Conservation (phyloP, 2,888 invertebrate genomes). For the Euspilapteryx auroguttella region DNA sequence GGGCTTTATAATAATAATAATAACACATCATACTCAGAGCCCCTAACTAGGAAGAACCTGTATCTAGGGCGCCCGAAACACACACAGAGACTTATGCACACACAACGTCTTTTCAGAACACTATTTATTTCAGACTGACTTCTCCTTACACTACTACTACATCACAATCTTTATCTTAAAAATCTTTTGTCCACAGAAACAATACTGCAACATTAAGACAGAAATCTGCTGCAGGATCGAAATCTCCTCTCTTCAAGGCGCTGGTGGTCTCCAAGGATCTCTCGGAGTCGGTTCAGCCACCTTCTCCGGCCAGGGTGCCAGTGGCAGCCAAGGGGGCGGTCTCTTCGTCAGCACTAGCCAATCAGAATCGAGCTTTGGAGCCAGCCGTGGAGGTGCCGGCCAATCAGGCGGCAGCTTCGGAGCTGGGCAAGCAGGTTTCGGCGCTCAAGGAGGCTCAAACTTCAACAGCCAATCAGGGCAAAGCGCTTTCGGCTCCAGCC, state of each 20-base stretch:
- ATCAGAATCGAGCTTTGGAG: slow-evolving; percentile 7
- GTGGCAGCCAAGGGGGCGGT: slow-evolving; percentile 18
- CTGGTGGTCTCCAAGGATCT: slow-evolving; percentile 20
- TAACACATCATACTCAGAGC: no score
- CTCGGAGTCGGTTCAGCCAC: slow-evolving; percentile 27
- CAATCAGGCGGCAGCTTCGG: slow-evolving; percentile 8
- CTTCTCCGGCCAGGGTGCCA: slow-evolving; percentile 14
- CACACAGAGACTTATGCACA: no score
- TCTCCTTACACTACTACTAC: no score
- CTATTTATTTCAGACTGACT: no score
- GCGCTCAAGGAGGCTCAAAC: slow-evolving; percentile 5
- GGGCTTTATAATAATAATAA: no score
- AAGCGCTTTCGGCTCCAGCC: slow-evolving; percentile 1
- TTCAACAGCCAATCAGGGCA: slow-evolving; percentile 6
- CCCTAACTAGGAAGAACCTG: no score
- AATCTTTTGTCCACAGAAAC: no score
- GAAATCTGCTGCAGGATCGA: slow-evolving; percentile 53
- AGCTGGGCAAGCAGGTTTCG: slow-evolving; percentile 4
- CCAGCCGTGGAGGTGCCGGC: slow-evolving; percentile 4
- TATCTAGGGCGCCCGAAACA: no score
- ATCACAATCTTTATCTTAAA: no score
- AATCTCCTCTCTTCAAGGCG: slow-evolving; percentile 19
- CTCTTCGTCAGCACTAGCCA: slow-evolving; percentile 12
- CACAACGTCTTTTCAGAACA: no score
- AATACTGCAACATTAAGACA: slow-evolving; percentile 41